phyloP scores from a whole-genome alignment of 2,888 invertebrate genomes.

The Lithophane ornitopus region DNA sequence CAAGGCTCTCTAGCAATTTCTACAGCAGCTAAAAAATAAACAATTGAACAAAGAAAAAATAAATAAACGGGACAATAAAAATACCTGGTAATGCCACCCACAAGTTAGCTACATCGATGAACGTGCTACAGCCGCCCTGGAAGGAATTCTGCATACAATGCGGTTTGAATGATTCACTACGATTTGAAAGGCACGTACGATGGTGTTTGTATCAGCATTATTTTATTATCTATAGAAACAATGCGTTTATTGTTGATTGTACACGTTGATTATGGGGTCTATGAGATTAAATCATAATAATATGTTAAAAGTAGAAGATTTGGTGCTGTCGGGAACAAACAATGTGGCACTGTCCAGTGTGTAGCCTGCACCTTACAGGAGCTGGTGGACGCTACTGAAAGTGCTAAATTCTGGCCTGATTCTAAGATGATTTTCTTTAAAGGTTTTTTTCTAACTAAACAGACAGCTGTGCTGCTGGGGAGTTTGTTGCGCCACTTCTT shows the following conservation, averaged over 20 bases:
- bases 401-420: no score
- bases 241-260: slow-evolving; percentile 48
- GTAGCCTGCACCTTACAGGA: no score
- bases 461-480: no score
- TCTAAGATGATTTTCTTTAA: no score
- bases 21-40: slow-evolving; percentile 15
- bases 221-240: slow-evolving; percentile 46
- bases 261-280: slow-evolving; percentile 10
- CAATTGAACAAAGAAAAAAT: slow-evolving; percentile 48
- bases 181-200: slow-evolving; percentile 34
- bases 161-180: slow-evolving; percentile 50
- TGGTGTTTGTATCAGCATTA: slow-evolving; percentile 46
- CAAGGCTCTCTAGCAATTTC: slow-evolving; percentile 34
- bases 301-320: background rate
- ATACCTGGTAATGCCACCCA: slow-evolving; percentile 50
- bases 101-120: slow-evolving; percentile 1
- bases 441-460: no score
- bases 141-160: slow-evolving; percentile 63
- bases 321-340: no score
- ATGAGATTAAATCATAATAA: background rate
- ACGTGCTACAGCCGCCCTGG: slow-evolving; percentile 19
- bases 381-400: no score
- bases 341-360: no score
- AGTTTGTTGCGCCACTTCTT: no score
- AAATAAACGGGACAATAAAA: slow-evolving; percentile 29